Conservation (phyloP, 2,113 vertebrate species). For the Xyrauchen texanus region DNA sequence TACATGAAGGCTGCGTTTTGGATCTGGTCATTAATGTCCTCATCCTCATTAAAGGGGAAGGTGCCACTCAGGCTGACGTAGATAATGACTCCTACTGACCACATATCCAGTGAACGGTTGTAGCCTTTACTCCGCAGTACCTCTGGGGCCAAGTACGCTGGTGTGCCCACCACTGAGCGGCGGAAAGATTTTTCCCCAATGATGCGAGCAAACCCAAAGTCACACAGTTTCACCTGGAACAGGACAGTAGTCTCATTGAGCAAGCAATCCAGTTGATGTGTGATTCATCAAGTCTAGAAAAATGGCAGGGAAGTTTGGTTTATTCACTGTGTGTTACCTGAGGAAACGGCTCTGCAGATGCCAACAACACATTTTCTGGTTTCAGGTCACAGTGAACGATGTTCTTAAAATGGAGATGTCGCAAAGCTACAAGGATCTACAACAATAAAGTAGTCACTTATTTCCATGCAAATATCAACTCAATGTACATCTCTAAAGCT, state of each 20-base stretch:
- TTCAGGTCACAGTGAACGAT: constrained; percentile 99
- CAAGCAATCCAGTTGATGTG: no score
- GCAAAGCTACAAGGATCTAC: constrained; percentile 95
- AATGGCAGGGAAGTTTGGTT: no score
- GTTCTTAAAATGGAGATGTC: constrained; percentile 98
- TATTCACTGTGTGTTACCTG: constrained; percentile 68
- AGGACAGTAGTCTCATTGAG: neutral
- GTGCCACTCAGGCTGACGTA: constrained; percentile 97
- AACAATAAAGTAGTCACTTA: constrained; percentile 42
- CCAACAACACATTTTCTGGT: constrained; percentile 96
- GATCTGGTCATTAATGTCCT: constrained; percentile 98
- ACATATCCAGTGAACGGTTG: constrained; percentile 97
- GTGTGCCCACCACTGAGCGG: constrained; percentile 94
- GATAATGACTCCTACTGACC: constrained; percentile 96
- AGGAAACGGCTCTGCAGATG: constrained; percentile 95
- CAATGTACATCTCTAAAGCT: no score
- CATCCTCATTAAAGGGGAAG: constrained; percentile 97
- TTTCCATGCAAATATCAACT: no score
- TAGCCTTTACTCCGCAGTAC: constrained; percentile 97
- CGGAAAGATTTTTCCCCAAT: constrained; percentile 97
- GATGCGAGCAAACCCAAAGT: constrained; percentile 97
- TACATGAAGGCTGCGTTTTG: constrained; percentile 99
- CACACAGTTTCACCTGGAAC: constrained; percentile 91
- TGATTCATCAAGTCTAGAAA: no score
- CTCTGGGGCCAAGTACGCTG: constrained; percentile 93